Base-by-base conservation (phyloP, 2,113 vertebrate genomes). In the Caranx melampygus region DNA sequence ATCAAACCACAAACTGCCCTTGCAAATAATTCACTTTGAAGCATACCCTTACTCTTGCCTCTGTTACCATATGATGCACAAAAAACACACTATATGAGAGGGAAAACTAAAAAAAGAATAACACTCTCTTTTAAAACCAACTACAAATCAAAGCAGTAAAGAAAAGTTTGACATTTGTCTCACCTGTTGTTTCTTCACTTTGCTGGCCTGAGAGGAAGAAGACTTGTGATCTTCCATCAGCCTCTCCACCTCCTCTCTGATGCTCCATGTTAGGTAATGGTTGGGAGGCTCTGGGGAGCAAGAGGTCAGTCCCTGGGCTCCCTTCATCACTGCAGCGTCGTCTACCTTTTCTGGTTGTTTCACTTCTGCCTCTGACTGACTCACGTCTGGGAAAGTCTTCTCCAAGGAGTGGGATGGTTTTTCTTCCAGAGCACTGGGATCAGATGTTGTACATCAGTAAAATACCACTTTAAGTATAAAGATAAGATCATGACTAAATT, bases 171-270 rank as follows among this genome's bases (percentile, higher is more conserved):
- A 66, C 18, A 2, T 64, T 40, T 70, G 10, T 9, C 86, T 90
- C 44, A 93, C 94, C 77, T 35, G 71, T 16, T 77, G 83, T 59
- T 85, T 93, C 61, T 78, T 91, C 5, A 59, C 52, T 72, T 77
- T 91, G 37, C 58, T 26, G 12, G 26, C 20, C 34, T 59, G 52
- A 60, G 78, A 44, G 0, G 75, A 70, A 13, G 66, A 55, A 40
- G 16, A 11, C n/a, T 58, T 74, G 8, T 92, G 73, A 57, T 93
- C 89, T 71, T 91, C 58, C 90, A 94, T 93, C 54, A 95, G 86
- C 33, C 80, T 75, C 44, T 91, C 83, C 20, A 93, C 91, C 74
- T 94, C 88, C 57, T 90, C 85, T 54, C 75, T 82, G 54, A 94
- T 83, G 71, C 79, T 92, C 49, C 72, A 84, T 3, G 72, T 85